These are phyloP conservation scores for Cacoxenus indagator DNA, from an alignment of 2,888 invertebrate genomes.

Conservation along the genomic window DNA sequence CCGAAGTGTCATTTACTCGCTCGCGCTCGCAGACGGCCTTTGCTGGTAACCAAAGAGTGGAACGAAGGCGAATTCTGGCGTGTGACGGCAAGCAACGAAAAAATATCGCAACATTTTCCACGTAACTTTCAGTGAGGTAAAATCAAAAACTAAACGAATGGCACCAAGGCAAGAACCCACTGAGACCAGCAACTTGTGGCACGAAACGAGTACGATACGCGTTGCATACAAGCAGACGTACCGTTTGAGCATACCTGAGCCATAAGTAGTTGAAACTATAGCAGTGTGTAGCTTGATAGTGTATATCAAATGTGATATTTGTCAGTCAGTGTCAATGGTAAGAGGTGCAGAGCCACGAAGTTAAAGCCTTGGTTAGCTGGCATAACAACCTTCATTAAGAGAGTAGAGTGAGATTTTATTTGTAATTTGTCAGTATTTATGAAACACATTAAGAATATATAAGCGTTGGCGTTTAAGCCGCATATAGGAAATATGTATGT, in stretches of 20 bases:
- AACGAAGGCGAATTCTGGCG: neutral
- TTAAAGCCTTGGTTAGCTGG: neutral
- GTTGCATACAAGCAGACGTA: neutral
- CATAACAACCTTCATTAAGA: slow-evolving; percentile 16
- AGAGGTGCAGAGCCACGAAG: neutral
- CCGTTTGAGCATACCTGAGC: neutral
- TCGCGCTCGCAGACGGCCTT: slow-evolving; percentile 20
- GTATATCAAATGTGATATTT: slow-evolving; percentile 16
- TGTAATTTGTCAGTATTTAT: neutral
- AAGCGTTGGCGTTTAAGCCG: neutral
- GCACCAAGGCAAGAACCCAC: neutral
- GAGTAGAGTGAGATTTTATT: slow-evolving; percentile 26
- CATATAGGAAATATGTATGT: slow-evolving; percentile 11
- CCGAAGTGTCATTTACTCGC: slow-evolving; percentile 43
- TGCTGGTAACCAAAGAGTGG: neutral
- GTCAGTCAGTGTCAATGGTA: neutral
- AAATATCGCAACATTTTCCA: too few species aligned
- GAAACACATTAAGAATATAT: slow-evolving; percentile 8
- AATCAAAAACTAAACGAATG: slow-evolving; percentile 14
- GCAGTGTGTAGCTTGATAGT: too few species aligned
- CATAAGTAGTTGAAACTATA: neutral
- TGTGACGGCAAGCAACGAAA: neutral
- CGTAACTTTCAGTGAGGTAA: neutral
- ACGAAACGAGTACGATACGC: neutral
- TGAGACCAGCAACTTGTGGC: neutral